These are phyloP conservation scores for Artibeus lituratus DNA, from an alignment of 2,797 vertebrate genomes.

Conservation along the genomic window DNA sequence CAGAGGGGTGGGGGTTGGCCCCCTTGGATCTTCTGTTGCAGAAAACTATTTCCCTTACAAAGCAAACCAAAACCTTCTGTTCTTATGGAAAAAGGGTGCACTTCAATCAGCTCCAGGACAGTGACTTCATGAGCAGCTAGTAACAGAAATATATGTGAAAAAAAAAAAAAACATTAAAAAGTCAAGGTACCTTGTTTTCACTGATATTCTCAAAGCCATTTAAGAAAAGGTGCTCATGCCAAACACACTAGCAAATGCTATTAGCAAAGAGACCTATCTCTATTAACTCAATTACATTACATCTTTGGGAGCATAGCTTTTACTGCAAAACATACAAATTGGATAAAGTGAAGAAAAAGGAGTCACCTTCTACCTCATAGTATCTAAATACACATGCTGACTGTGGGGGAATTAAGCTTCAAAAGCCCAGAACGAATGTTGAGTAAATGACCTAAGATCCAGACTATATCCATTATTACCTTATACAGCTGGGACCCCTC, in stretches of 20 bases:
- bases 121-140: not conserved
- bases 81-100: slow-evolving; percentile 52
- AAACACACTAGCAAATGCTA: not conserved
- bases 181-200: not conserved
- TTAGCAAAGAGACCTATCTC: not conserved
- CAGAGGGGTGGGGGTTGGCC: accelerated
- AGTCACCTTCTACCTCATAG: not conserved
- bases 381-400: not conserved
- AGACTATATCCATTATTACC: not conserved
- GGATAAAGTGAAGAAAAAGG: not conserved
- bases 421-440: not conserved
- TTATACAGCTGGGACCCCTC: not conserved
- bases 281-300: not conserved
- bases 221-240: not conserved
- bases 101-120: slow-evolving; percentile 42
- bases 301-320: not conserved
- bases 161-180: not conserved
- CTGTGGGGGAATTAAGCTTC: not conserved
- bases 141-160: not conserved
- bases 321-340: not conserved
- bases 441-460: not conserved
- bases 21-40: slow-evolving; percentile 15
- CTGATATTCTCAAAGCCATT: not conserved
- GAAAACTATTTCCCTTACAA: not conserved
- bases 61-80: not conserved